Base-by-base conservation (phyloP, 1,140 invertebrate species). In the Hesperophylax magnus region DNA sequence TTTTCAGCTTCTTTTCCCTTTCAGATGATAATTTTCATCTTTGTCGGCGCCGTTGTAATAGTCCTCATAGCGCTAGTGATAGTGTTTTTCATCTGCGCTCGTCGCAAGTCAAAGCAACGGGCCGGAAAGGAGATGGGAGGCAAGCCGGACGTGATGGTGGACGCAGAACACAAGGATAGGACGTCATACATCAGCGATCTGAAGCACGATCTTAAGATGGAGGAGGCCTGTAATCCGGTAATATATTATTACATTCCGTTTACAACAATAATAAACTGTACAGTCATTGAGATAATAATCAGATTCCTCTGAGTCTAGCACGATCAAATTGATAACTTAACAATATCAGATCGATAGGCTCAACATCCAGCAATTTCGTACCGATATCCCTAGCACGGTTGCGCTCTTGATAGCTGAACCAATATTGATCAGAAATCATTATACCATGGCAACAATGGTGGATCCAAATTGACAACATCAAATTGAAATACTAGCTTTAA, bases 161-260 rank as follows among this genome's bases (percentile, higher is more conserved):
- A 84, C 54, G 93, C 93, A 53, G 95, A 95, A 85, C 95, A 96
- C 88, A 92, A 95, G 86, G 96, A 97, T 85, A 92, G 95, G 81
- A 97, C 95, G 85, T 97, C 97, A 67, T 97, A 97, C 86, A 94
- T 97, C 84, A 97, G 96, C 81, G 96, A 97, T 88, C 89, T 97
- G 85, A 98, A 98, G 89, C 91, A 96, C 63, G 96, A 98, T 88
- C 91, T 97, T 76, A 91, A 96, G 81, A 90, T 96, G 82, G 95
- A 90, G 81, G 95, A 96, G 79, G 96, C 94, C 75, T 97, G 93
- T 89, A 90, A 94, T 91, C 86, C 89, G 79, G 89, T 90, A 85
- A 89, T 87, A 87, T 60, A 8, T 58, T n/a, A 4, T 18, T 58
- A 20, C 9, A 17, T 58, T 11, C 8, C n/a, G n/a, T 2, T 27